Base-by-base conservation (phyloP, 2,113 vertebrate genomes). In the Albula glossodonta region DNA sequence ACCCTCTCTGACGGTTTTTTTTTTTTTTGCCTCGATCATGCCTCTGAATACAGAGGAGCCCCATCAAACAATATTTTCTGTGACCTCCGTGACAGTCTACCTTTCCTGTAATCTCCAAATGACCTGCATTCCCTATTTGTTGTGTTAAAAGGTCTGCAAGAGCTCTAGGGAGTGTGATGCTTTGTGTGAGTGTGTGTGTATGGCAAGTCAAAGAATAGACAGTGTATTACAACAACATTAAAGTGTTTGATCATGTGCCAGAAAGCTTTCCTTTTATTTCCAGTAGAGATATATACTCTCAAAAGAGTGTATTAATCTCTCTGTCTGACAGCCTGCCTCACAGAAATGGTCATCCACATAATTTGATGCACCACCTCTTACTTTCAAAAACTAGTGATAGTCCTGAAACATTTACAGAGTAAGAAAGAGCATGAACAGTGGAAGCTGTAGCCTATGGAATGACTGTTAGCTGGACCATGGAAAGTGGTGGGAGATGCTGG, bases 11-110 rank as follows among this genome's bases (percentile, higher is more conserved):
- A 49, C 13, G 88, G 86, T 84, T 57, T 78, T 87, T 82, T 85
- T 81, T 87, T 6, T 83, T 86, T 89, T 89, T 86, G 25, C 77
- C 88, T 84, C 89, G 83, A 91, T 83, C 81, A 63, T 74, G 25
- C 78, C 57, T 48, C 48, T 81, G 22, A 4, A 49, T 22, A 53
- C 80, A 78, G 50, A 78, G 53, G 51, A 53, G 80, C 4, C 31
- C 12, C 81, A 60, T 63, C 74, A 86, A 51, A 51, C 52, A 51
- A 13, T 17, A 77, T 74, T 74, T 51, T 51, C 9, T 57, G 4
- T 52, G 49, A 74, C n/a, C 60, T 57, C 48, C 13, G 7, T 19
- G n/a, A 60, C 22, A 8, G 74, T 85, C 57, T 50, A 79, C 77
- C 77, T 79, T 85, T 85, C 15, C 31, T 79, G 74, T 49, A 77